Conservation (phyloP, 2,113 vertebrate species). For the Pontoporia blainvillei region DNA sequence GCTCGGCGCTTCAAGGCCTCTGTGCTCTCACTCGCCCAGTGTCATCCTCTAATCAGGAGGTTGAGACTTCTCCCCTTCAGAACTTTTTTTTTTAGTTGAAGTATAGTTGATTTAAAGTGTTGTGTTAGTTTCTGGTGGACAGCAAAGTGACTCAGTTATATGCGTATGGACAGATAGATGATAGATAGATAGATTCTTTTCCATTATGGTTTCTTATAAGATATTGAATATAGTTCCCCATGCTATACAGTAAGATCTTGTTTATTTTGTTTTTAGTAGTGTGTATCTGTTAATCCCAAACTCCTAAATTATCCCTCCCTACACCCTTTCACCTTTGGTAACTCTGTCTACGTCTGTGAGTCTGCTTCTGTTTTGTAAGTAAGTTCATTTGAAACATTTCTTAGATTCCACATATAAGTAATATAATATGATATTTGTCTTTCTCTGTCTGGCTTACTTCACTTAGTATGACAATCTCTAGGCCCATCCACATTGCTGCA, state of each 20-base stretch:
- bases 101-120: neutral
- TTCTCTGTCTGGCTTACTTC: neutral
- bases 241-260: neutral
- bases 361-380: neutral
- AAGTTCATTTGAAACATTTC: neutral
- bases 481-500: neutral
- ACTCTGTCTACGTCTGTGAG: neutral
- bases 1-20: neutral
- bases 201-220: neutral
- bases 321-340: neutral
- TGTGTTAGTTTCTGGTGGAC: neutral
- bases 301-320: neutral
- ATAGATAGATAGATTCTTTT: neutral
- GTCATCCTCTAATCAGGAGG: neutral
- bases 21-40: neutral
- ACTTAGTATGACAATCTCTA: neutral
- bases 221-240: neutral
- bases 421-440: neutral
- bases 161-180: too few relatives aligned
- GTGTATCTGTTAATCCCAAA: neutral
- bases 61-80: neutral
- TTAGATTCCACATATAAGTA: neutral
- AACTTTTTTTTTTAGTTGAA: neutral
- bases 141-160: neutral
- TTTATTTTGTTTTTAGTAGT: neutral